phyloP scores from a whole-genome alignment of 2,113 vertebrate species.

The Strigops habroptila region DNA sequence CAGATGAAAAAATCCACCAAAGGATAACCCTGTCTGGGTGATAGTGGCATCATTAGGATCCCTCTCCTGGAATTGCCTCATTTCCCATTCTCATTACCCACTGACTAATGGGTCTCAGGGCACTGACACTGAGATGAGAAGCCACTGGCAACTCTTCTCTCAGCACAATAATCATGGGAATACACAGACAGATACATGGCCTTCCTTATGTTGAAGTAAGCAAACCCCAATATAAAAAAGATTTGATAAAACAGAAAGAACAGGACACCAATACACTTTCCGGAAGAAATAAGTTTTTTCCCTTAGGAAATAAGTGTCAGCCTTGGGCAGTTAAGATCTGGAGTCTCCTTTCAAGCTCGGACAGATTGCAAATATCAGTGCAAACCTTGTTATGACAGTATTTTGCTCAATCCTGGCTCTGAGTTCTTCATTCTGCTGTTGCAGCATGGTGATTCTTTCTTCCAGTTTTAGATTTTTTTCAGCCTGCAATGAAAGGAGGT shows the following conservation, averaged over 20 bases:
- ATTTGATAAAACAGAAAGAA: neutral
- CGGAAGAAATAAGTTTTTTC: neutral
- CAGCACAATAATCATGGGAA: neutral
- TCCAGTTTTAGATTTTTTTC: slow-evolving; percentile 93
- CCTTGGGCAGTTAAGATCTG: neutral
- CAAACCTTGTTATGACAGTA: slow-evolving; percentile 87
- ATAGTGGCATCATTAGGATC: neutral
- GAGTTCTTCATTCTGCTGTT: slow-evolving; percentile 96
- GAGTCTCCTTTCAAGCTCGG: neutral
- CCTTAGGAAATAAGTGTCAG: neutral
- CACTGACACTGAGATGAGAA: neutral
- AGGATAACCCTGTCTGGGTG: neutral
- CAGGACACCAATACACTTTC: neutral
- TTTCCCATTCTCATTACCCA: neutral
- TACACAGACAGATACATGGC: neutral
- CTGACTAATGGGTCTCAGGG: neutral
- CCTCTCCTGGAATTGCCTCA: neutral
- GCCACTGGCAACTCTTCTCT: neutral
- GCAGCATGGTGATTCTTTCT: slow-evolving; percentile 90
- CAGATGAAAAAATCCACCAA: neutral
- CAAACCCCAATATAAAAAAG: neutral
- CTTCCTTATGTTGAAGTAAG: neutral
- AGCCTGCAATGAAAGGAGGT: slow-evolving; percentile 73
- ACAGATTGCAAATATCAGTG: neutral
- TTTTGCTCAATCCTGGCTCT: slow-evolving; percentile 92